Base-by-base conservation (phyloP, 1,140 invertebrate genomes). In the Pomacea maculata region DNA sequence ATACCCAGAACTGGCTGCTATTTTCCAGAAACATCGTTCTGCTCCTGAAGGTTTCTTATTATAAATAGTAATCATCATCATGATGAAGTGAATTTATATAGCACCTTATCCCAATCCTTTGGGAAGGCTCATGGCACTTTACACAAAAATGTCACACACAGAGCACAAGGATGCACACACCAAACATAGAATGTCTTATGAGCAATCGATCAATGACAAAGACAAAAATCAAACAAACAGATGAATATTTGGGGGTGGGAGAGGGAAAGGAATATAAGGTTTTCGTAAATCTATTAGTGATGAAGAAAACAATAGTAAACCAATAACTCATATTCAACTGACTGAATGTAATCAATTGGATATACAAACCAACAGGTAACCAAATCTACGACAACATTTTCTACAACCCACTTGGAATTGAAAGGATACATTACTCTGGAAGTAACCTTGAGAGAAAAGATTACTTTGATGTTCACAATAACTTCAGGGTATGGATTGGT, bases 1-100 rank as follows among this genome's bases (percentile, higher is more conserved):
- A 29, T 87, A 85, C 79, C 86, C 86, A 11, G 82, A 87, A 45
- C 64, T 87, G 54, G 80, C 78, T 55, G 57, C 63, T 15, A 84
- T 87, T 61, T 79, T 81, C 9, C 25, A 64, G 9, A 76, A 82
- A 19, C 78, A 81, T 19, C 76, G 78, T 5, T 64, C 63, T 45
- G 52, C 81, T 34, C 85, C 85, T 55, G 80, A 83, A 83, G 85
- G 85, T 84, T 83, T 29, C 12, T 9, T 4, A 34, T 19, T 6
- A 29, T 8, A 10, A 45, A 70, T 11, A 9, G 54, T 45, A 21
- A 29, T 34, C 15, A 68, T 9, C 1, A 15, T 17, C 0, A 21
- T 17, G 0, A 71, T 54, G 57, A 15, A 14, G 19, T 52, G 71
- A 73, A 34, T 3, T n/a, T 8, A 19, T 54, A 9, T n/a, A 73